Base-by-base conservation (phyloP, 1,140 invertebrate species). In the Pseudomyrmex flavicornis region DNA sequence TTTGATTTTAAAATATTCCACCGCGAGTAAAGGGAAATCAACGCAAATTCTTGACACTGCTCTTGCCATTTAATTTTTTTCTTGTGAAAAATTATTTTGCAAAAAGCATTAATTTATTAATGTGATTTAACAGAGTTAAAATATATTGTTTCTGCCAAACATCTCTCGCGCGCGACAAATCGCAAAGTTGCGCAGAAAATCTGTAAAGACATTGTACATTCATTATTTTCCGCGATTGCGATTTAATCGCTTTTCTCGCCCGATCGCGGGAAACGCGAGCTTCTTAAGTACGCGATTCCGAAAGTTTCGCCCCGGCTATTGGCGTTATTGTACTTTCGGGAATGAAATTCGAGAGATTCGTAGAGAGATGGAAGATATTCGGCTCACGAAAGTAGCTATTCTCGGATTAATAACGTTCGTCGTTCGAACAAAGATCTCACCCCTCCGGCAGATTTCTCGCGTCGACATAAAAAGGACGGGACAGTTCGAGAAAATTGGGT, bases 361-460 rank as follows among this genome's bases (percentile, higher is more conserved):
- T 7, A 35, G 35, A 35, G 35, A 26, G 54, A 70, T 61, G 62
- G 77, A 35, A 63, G 70, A 46, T 58, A 69, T 83, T 87, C 52
- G 65, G 44, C 2, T 44, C 69, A 56, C 26, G 44, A 82, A 86
- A 63, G 79, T 59, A 62, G 56, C 65, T 70, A 70, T 86, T 87
- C 80, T 61, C 72, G 80, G 85, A 86, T 87, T 87, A 87, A 87
- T 83, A 83, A 83, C 59, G 80, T 87, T 54, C 69, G 66, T 15
- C 61, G 59, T 50, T 35, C 79, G 85, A 68, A 86, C 65, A 82
- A 65, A 82, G 83, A 86, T 86, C 73, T 83, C 83, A 86, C 73
- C 35, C 35, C 35, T 70, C 22, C 22, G 15, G 68, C 12, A 35
- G 58, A n/a, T 77, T 59, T 48, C 52, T 73, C 73, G 54, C 79